Percentiles rank a stretch among this genome's conserved stretches.
Evolutionary conservation across 2,113 vertebrate genomes (phyloP).

Genomic region (Miniopterus natalensis): DNA sequence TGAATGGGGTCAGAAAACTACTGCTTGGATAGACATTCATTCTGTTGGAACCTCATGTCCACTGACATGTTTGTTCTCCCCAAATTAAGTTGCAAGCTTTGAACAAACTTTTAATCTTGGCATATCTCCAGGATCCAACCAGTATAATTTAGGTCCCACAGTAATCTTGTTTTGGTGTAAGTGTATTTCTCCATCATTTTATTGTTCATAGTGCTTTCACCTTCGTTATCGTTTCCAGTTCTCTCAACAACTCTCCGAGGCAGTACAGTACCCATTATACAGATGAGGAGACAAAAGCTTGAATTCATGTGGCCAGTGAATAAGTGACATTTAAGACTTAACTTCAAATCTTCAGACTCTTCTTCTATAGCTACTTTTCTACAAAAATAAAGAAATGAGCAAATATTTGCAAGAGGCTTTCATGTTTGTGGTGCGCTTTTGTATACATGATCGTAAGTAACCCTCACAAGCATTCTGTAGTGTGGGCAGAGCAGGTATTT

Average conservation of each 20-base stretch:
- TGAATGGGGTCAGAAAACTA: neutral
- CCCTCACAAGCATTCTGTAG: neutral
- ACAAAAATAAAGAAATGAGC: neutral
- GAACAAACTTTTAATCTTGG: neutral
- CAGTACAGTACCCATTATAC: neutral
- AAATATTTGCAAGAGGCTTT: slow-evolving; percentile 20
- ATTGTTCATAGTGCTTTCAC: neutral
- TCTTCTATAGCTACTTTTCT: neutral
- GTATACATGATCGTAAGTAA: neutral
- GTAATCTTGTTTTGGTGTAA: neutral
- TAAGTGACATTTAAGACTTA: neutral
- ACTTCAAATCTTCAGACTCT: neutral
- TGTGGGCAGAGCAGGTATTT: neutral
- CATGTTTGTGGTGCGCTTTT: neutral
- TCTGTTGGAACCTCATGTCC: neutral
- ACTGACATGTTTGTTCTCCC: neutral
- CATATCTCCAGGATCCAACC: neutral
- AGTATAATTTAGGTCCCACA: neutral
- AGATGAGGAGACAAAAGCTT: slow-evolving; percentile 5
- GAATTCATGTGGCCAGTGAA: neutral
- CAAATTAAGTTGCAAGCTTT: neutral
- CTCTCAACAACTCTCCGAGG: neutral
- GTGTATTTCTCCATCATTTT: neutral
- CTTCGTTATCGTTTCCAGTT: neutral
- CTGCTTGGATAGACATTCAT: neutral